These are phyloP conservation scores for Malacoraja senta DNA, from an alignment of 2,797 vertebrate species.

Conservation along the genomic window DNA sequence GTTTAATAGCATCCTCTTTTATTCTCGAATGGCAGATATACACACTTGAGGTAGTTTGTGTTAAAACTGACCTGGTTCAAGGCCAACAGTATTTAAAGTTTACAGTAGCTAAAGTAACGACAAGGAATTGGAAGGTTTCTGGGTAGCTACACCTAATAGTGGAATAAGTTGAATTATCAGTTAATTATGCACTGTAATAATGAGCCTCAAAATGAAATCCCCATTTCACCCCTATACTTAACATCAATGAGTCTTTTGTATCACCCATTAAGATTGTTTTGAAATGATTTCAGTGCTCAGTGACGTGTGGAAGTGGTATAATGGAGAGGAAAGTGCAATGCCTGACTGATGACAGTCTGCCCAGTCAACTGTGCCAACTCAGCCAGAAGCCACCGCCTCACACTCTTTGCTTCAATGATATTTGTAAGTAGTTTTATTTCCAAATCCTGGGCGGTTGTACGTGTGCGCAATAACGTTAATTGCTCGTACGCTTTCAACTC, in stretches of 20 bases:
- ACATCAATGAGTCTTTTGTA: not conserved
- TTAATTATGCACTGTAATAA: not conserved
- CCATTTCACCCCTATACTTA: not conserved
- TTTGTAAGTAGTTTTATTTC: conserved; percentile 67
- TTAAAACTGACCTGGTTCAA: not conserved
- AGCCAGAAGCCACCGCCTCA: conserved; percentile 69
- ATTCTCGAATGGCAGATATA: not conserved
- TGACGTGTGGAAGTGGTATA: conserved; percentile 75
- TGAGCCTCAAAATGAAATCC: not conserved
- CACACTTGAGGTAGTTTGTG: not conserved
- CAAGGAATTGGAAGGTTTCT: not conserved
- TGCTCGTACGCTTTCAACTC: not conserved
- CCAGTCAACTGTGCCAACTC: conserved; percentile 70
- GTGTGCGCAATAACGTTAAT: not conserved
- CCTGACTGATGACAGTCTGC: conserved; percentile 59
- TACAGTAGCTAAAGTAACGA: not conserved
- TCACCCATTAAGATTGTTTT: not conserved
- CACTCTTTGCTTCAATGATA: conserved; percentile 64
- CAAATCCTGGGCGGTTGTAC: not conserved
- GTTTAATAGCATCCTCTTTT: not conserved
- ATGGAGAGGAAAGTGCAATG: conserved; percentile 77
- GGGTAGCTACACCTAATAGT: not conserved
- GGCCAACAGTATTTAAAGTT: not conserved
- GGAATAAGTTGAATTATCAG: not conserved
- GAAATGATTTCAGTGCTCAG: conserved; percentile 71